These are phyloP conservation scores for Archegozetes longisetosus DNA, from an alignment of 1,140 invertebrate species.

Conservation along the genomic window DNA sequence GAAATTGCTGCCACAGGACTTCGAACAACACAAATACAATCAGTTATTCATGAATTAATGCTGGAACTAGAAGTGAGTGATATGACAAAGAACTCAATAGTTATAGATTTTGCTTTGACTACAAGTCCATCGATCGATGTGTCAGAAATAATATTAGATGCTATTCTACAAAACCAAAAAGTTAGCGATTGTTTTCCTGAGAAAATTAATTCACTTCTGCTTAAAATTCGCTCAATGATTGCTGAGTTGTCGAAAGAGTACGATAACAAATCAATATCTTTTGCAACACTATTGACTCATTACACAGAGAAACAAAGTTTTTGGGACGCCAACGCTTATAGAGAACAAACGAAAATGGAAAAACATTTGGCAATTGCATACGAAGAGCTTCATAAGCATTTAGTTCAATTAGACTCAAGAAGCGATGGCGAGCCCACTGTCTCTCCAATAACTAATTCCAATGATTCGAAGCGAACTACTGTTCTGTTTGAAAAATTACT, in stretches of 20 bases:
- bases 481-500: conserved; percentile 12
- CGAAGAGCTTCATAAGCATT: neutral
- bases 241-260: neutral
- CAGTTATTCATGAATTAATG: conserved; percentile 11
- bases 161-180: neutral
- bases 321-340: neutral
- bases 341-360: neutral
- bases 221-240: neutral
- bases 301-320: neutral
- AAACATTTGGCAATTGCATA: neutral
- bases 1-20: conserved; percentile 10
- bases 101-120: conserved; percentile 9
- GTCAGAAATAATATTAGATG: conserved; percentile 6
- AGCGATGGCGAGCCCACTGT: neutral
- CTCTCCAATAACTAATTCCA: neutral
- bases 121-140: conserved; percentile 6
- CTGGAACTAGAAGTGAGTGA: conserved; percentile 1
- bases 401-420: neutral
- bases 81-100: conserved; percentile 4
- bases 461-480: neutral
- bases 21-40: conserved; percentile 4
- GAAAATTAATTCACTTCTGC: conserved; percentile 2
- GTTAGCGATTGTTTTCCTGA: neutral
- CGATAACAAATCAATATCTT: neutral
- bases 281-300: too few relatives aligned